These are phyloP conservation scores for Oostethus manadensis DNA, from an alignment of 2,113 vertebrate genomes.

Conservation along the genomic window DNA sequence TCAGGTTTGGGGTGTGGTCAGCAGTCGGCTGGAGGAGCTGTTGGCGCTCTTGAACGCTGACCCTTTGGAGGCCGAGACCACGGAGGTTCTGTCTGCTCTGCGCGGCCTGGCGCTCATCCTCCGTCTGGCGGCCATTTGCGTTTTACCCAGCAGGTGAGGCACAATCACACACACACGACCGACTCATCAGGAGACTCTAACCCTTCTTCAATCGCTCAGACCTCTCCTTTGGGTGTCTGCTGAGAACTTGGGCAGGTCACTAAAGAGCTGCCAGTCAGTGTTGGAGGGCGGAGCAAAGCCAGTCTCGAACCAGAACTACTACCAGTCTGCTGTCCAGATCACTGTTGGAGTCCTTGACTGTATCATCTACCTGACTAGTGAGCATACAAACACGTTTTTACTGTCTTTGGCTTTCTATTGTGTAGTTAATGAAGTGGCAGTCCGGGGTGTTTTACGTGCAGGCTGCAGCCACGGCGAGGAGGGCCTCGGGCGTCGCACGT, in stretches of 20 bases:
- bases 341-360: conserved; percentile 81
- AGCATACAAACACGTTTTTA: conserved; percentile 7
- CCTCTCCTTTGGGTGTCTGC: conserved; percentile 49
- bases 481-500: conserved; percentile 72
- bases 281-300: conserved; percentile 63
- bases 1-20: conserved; percentile 75
- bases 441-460: conserved; percentile 28
- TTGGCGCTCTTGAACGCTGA: conserved; percentile 64
- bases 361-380: conserved; percentile 83
- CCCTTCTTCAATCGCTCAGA: conserved; percentile 10
- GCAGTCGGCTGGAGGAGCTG: conserved; percentile 73
- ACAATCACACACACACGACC: conserved; percentile 43
- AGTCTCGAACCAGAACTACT: conserved; percentile 26
- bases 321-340: conserved; percentile 34
- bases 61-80: conserved; percentile 14
- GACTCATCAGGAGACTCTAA: not conserved
- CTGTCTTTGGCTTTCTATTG: not conserved
- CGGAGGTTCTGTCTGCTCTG: conserved; percentile 55
- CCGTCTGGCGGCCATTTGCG: conserved; percentile 79
- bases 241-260: conserved; percentile 52
- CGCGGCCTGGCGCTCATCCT: conserved; percentile 77
- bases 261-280: conserved; percentile 77
- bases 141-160: conserved; percentile 45
- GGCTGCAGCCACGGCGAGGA: conserved; percentile 71
- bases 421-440: not conserved